These are phyloP conservation scores for Lycia hirtaria DNA, from an alignment of 2,888 invertebrate genomes.

Conservation along the genomic window DNA sequence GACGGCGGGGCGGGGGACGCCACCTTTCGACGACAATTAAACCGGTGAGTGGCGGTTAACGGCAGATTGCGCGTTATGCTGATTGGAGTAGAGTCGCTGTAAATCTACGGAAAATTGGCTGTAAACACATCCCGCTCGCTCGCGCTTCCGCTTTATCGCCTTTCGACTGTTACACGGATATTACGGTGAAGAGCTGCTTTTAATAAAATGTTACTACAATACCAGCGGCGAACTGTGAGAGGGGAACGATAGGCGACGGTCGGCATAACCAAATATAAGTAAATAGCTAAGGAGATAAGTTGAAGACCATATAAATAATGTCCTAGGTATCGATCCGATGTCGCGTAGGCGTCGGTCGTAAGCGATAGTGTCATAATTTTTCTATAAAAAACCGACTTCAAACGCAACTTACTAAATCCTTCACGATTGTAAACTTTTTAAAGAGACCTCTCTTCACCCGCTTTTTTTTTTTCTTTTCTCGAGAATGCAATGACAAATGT, in stretches of 20 bases:
- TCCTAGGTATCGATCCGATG: conserved; percentile 8
- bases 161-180: background rate
- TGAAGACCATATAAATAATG: conserved; percentile 2
- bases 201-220: conserved; percentile 3
- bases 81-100: conserved; percentile 28
- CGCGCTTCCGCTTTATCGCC: conserved; percentile 12
- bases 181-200: background rate
- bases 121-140: conserved; percentile 16
- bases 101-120: conserved; percentile 18
- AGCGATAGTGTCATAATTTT: too few species aligned
- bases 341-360: conserved; percentile 6
- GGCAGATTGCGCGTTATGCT: conserved; percentile 40
- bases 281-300: conserved; percentile 9
- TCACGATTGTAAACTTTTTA: too few species aligned
- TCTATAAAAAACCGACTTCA: too few species aligned
- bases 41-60: conserved; percentile 42
- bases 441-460: too few species aligned
- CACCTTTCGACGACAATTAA: conserved; percentile 33
- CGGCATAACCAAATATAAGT: background rate
- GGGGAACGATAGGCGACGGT: background rate
- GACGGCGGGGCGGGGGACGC: background rate
- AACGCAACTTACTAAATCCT: too few species aligned
- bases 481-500: too few species aligned
- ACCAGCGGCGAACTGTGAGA: background rate
- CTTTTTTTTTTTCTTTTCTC: too few species aligned